Evolutionary conservation across 2,113 vertebrate species (phyloP).

Genomic region (Amblyopsis rosae): DNA sequence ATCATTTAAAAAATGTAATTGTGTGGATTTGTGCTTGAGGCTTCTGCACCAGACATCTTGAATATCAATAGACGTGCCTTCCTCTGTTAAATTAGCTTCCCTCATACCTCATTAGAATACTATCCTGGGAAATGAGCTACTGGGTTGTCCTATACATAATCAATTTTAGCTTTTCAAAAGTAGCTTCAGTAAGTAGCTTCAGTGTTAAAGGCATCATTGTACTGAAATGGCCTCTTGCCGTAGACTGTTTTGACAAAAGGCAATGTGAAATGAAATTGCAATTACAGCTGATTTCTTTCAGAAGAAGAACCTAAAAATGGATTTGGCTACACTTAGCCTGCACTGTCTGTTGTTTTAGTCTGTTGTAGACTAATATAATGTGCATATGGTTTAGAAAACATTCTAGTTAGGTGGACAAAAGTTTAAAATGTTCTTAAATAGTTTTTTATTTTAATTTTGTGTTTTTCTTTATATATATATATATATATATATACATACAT

Average conservation of each 20-base stretch:
- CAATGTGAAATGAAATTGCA: background rate
- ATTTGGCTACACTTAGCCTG: too few species aligned
- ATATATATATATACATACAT: too few species aligned
- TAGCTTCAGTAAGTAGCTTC: background rate
- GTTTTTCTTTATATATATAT: too few species aligned
- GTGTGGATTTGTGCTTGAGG: slow-evolving; percentile 48
- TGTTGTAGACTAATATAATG: too few species aligned
- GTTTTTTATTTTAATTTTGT: too few species aligned
- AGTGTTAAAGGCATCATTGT: slow-evolving; percentile 8
- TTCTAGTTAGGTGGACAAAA: too few species aligned
- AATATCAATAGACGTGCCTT: slow-evolving; percentile 61
- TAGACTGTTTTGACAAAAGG: background rate
- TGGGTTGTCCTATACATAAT: slow-evolving; percentile 18
- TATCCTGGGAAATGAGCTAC: slow-evolving; percentile 34
- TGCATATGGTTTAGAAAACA: background rate
- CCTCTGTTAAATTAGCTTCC: slow-evolving; percentile 36
- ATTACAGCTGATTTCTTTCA: background rate
- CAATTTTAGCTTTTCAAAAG: background rate
- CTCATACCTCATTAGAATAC: slow-evolving; percentile 37
- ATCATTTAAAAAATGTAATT: too few species aligned
- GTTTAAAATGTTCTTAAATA: too few species aligned
- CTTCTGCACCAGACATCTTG: slow-evolving; percentile 39
- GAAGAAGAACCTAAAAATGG: background rate
- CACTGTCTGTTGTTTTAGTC: too few species aligned
- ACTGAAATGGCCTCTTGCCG: slow-evolving; percentile 24